phyloP scores from a whole-genome alignment of 92 coral and sea anemone species.

The Palythoa caribaeorum region DNA sequence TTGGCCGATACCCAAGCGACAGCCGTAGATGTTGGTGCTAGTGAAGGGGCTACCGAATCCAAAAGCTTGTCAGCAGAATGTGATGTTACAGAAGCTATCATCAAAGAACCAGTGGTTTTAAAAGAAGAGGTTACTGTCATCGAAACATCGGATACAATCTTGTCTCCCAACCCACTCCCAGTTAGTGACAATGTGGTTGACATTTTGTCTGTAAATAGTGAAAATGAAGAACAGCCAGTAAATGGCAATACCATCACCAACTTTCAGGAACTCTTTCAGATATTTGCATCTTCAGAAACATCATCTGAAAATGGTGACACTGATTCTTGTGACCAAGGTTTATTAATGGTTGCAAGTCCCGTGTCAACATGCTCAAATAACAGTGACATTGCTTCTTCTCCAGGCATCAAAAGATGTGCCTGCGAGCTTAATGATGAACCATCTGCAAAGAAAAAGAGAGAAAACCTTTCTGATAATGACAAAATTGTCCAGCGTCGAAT shows the following conservation, averaged over 20 bases:
- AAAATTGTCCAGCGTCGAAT: conserved; percentile 72
- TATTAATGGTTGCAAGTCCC: conserved; percentile 16
- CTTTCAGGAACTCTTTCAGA: conserved; percentile 36
- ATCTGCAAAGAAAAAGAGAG: background rate
- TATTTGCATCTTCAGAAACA: conserved; percentile 1
- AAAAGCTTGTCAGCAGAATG: conserved; percentile 33
- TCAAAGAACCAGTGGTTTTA: conserved; percentile 24
- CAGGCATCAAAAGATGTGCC: conserved; percentile 18
- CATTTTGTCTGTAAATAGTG: background rate
- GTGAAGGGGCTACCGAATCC: conserved; percentile 35
- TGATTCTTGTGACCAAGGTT: background rate
- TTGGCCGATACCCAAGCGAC: conserved; percentile 42
- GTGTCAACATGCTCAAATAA: conserved; percentile 10
- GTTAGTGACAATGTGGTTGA: conserved; percentile 14
- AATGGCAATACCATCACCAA: background rate
- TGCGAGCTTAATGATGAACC: conserved; percentile 13
- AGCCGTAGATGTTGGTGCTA: conserved; percentile 1
- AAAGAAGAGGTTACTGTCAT: conserved; percentile 67
- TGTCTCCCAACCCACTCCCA: conserved; percentile 6
- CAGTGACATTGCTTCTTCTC: conserved; percentile 10
- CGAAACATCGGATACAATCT: conserved; percentile 50
- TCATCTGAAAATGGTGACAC: background rate
- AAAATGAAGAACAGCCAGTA: background rate
- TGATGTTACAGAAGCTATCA: background rate
- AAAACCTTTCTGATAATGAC: conserved; percentile 24